These are phyloP conservation scores for Mormyrus proboscirostris DNA, from an alignment of 2,797 vertebrate species.

Conservation along the genomic window DNA sequence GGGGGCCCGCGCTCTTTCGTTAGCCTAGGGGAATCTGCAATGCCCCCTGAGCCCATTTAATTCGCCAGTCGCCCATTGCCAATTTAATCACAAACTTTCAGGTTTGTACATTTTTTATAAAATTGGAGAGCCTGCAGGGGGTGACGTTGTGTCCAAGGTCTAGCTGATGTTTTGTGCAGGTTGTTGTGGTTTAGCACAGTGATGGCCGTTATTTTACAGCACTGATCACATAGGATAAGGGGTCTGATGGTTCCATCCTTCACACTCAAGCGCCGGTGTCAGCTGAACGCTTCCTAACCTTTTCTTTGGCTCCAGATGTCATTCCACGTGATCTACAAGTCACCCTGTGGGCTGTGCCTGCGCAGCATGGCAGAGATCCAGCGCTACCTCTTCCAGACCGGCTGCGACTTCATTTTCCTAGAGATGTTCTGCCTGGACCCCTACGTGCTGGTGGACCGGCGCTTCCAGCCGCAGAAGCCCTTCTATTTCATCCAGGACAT, in stretches of 20 bases:
- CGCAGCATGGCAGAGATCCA: slow-evolving; percentile 91
- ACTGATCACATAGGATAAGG: neutral
- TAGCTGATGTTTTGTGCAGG: neutral
- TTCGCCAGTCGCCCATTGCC: neutral
- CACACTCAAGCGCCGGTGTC: neutral
- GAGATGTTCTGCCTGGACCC: slow-evolving; percentile 99
- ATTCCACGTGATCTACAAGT: slow-evolving; percentile 95
- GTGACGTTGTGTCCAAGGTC: neutral
- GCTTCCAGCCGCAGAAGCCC: slow-evolving; percentile 85
- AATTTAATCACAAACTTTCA: neutral
- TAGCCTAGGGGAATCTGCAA: neutral
- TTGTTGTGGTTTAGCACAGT: neutral
- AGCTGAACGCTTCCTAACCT: neutral
- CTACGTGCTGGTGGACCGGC: slow-evolving; percentile 89
- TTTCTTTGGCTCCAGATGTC: slow-evolving; percentile 64
- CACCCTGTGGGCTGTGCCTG: slow-evolving; percentile 89
- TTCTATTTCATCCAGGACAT: slow-evolving; percentile 92
- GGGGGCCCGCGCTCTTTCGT: neutral
- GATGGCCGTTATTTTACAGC: neutral
- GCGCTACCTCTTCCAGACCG: slow-evolving; percentile 85
- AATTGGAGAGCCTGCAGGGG: neutral
- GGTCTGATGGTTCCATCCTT: neutral
- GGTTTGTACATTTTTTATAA: neutral
- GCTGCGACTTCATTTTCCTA: slow-evolving; percentile 86
- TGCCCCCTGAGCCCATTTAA: neutral